phyloP scores from a whole-genome alignment of 2,888 invertebrate species.

The Muschampia plurimacula region DNA sequence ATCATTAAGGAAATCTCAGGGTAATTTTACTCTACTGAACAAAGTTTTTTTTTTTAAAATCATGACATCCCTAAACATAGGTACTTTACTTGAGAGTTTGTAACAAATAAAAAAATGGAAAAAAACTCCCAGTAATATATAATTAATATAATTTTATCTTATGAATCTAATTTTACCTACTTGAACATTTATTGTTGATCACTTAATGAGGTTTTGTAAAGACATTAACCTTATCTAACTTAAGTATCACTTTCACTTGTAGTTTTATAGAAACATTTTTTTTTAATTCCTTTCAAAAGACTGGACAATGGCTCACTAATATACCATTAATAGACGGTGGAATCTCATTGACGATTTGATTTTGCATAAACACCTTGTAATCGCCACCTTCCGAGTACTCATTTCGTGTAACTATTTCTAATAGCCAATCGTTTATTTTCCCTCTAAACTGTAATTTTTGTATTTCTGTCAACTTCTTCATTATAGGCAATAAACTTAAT shows the following conservation, averaged over 20 bases:
- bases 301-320: neutral
- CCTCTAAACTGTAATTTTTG: conserved; percentile 53
- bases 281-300: neutral
- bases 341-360: neutral
- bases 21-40: too few relatives aligned
- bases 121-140: too few relatives aligned
- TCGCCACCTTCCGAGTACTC: conserved; percentile 21
- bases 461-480: conserved; percentile 50
- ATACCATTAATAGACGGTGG: neutral
- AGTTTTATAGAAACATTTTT: neutral
- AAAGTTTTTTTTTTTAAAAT: too few relatives aligned
- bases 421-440: conserved; percentile 53
- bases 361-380: conserved; percentile 13
- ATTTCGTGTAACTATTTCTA: conserved; percentile 48
- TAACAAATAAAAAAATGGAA: too few relatives aligned
- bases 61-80: too few relatives aligned
- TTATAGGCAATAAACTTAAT: conserved; percentile 51
- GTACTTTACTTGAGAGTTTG: too few relatives aligned
- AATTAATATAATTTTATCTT: too few relatives aligned
- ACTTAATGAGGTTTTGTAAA: too few relatives aligned
- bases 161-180: too few relatives aligned
- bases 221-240: too few relatives aligned
- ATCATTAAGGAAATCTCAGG: too few relatives aligned
- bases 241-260: neutral
- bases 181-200: too few relatives aligned